Evolutionary conservation across 2,113 vertebrate genomes (phyloP).

Genomic region (Aspidoscelis tigris): DNA sequence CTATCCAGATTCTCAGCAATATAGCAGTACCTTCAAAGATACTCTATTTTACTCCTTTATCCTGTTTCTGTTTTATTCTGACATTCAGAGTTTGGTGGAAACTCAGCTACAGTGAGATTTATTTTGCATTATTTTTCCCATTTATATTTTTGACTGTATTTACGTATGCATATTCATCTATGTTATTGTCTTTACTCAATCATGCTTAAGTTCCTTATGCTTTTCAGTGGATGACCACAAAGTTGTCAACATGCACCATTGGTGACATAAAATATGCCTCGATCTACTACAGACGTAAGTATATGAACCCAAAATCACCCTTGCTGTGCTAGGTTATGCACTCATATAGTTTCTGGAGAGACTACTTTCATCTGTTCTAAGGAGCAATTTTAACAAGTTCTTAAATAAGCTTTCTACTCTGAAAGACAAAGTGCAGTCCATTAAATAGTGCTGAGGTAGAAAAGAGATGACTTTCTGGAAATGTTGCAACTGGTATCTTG

Average conservation of each 20-base stretch:
- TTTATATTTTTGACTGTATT: no score
- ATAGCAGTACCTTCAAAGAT: no score
- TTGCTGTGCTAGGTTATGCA: background rate
- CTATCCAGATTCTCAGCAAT: no score
- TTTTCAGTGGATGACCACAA: background rate
- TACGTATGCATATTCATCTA: no score
- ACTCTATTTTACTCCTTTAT: background rate
- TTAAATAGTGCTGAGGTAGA: background rate
- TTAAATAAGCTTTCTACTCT: background rate
- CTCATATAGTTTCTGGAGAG: background rate
- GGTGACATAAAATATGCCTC: background rate
- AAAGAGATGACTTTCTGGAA: constrained; percentile 1
- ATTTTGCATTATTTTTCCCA: background rate
- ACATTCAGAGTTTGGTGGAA: no score
- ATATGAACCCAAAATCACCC: background rate
- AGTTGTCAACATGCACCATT: background rate
- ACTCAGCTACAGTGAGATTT: no score
- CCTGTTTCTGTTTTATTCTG: background rate
- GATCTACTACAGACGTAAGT: background rate
- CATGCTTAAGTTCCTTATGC: background rate
- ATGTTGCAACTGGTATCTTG: background rate
- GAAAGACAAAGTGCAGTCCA: background rate
- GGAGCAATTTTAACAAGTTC: background rate
- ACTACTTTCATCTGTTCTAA: background rate
- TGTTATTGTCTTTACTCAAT: no score